Conservation (phyloP, 2,797 vertebrate species). For the Brotula barbata region DNA sequence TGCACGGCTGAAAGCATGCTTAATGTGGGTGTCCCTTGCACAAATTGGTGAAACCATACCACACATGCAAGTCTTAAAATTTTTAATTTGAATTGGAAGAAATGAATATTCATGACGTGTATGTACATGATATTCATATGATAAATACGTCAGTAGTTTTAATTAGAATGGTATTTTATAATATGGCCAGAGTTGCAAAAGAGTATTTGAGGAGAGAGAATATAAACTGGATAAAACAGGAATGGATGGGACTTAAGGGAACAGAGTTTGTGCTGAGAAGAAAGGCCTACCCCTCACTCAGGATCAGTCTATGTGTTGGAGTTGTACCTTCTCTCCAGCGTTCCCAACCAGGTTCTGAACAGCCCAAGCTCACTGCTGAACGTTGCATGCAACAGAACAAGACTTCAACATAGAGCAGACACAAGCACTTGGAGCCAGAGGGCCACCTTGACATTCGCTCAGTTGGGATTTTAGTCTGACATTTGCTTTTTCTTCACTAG, state of each 20-base stretch:
- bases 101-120: too few relatives aligned
- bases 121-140: too few relatives aligned
- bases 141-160: too few relatives aligned
- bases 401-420: conserved; percentile 68
- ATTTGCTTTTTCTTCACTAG: conserved; percentile 47
- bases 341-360: conserved; percentile 78
- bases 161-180: neutral
- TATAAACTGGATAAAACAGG: conserved; percentile 20
- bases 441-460: conserved; percentile 26
- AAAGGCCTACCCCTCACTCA: conserved; percentile 34
- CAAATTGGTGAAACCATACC: too few relatives aligned
- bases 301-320: conserved; percentile 54
- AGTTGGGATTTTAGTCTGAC: conserved; percentile 38
- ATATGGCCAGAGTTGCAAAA: neutral
- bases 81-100: too few relatives aligned
- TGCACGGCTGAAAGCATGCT: too few relatives aligned
- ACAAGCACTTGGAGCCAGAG: conserved; percentile 49
- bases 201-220: conserved; percentile 9
- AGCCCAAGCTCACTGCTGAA: conserved; percentile 72
- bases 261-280: conserved; percentile 35
- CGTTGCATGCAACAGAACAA: conserved; percentile 73
- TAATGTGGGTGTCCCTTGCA: too few relatives aligned
- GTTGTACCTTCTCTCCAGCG: conserved; percentile 73
- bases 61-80: too few relatives aligned
- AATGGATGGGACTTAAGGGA: conserved; percentile 3